Base-by-base conservation (phyloP, 1,140 invertebrate species). In the Drosophila rufa region DNA sequence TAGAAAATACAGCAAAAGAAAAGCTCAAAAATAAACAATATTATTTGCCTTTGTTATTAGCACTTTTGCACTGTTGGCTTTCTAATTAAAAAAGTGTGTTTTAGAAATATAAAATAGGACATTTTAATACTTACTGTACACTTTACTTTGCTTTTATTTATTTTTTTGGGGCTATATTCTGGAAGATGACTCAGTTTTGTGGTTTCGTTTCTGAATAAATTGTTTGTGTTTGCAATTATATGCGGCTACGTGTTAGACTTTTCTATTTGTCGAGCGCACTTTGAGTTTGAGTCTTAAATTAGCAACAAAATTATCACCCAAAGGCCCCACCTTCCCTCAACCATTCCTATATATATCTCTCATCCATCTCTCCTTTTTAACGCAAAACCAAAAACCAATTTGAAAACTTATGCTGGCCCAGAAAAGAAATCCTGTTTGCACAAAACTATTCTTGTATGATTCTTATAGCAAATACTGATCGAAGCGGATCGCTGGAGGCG, bases 381-480 rank as follows among this genome's bases (percentile, higher is more conserved):
- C 81, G 85, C 85, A 91, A 89, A 85, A 81, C 80, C 84, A 82
- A 85, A 75, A 46, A 47, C 9, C 17, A 69, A 64, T 74, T 73
- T 62, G 42, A 42, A 76, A 73, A 55, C 22, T 43, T 51, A 64
- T 46, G 75, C 22, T 73, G 77, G 53, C 30, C 51, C 64, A 78
- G 77, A 80, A 61, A 67, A 68, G 66, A 71, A 69, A 71, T 69
- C 22, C 65, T 71, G 68, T 71, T 79, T 82, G 78, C 91, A 85
- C 82, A 80, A 79, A 75, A 71, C 70, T 79, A 75, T 68, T 80
- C 48, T 87, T 71, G 48, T 75, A 82, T 69, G 66, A 78, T 89
- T 87, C 38, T 87, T 89, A 90, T 92, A 92, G 91, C 80, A 84
- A 91, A 82, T 91, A 78, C 89, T 92, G 83, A 91, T 86, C 67